phyloP scores from a whole-genome alignment of 2,888 invertebrate genomes.

The Sipha maydis region DNA sequence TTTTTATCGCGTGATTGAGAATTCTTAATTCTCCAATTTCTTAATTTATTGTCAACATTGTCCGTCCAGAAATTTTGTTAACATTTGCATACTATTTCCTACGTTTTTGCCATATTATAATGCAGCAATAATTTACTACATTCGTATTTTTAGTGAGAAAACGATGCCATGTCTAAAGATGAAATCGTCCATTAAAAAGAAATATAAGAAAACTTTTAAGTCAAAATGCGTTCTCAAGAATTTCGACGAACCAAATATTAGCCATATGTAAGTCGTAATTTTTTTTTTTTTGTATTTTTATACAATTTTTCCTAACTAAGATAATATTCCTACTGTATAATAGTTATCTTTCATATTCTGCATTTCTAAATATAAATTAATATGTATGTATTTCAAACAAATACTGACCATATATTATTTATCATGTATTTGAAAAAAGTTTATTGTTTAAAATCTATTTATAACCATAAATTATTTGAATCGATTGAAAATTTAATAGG shows the following conservation, averaged over 20 bases:
- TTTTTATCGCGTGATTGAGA: neutral
- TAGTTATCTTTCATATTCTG: no score
- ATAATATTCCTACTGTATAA: no score
- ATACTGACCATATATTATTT: no score
- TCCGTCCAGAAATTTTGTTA: neutral
- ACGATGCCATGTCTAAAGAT: slow-evolving; percentile 3
- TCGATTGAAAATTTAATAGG: no score
- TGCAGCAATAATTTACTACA: neutral
- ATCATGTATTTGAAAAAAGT: neutral
- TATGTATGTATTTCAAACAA: no score
- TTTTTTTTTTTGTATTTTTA: neutral
- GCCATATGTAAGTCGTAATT: neutral
- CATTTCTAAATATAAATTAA: no score
- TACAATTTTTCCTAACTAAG: no score
- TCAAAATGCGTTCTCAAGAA: slow-evolving; percentile 12
- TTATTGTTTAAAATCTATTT: neutral
- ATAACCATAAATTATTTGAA: neutral
- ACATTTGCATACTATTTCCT: neutral
- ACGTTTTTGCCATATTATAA: neutral
- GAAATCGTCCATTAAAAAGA: slow-evolving; percentile 10
- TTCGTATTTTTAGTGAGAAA: neutral
- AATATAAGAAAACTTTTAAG: neutral
- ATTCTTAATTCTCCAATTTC: neutral
- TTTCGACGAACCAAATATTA: neutral
- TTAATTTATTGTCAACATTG: neutral